Base-by-base conservation (phyloP, 2,113 vertebrate genomes). In the Sitta europaea region DNA sequence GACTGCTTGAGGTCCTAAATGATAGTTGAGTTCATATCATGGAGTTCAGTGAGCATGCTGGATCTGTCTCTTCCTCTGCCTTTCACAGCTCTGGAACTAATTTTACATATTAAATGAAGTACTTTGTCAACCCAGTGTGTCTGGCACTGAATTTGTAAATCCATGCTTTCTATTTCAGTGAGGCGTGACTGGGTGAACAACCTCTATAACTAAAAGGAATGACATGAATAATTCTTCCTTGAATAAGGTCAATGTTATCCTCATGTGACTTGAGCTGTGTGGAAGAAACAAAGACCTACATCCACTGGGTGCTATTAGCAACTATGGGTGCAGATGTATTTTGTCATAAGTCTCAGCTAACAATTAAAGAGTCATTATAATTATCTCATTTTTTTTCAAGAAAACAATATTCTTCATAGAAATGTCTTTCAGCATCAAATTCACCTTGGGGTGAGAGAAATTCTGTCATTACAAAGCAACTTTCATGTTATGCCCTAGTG, bases 191-290 rank as follows among this genome's bases (percentile, higher is more conserved):
- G 58, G 43, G 91, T 94, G 95, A 93, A 91, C 82, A 96, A 74
- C 91, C 94, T 96, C 84, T 88, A 51, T 87, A 92, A 96, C 94
- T 86, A 92, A 89, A 97, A 96, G 91, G 93, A 93, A 53, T 94
- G 71, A 85, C 86, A 96, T 96, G 93, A 97, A 97, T 98, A 97
- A 97, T 97, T 97, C 91, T 96, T 88, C 71, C 87, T 94, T 87
- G 85, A 97, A 97, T 97, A 98, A 97, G 92, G 93, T 97, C 96
- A 97, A 31, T 75, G 78, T 86, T 95, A 94, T 78, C 84, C 91
- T 96, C 88, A n/a, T 71, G 91, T 96, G 94, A 95, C 70, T 94
- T 91, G 65, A 74, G 74, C 84, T 94, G 61, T 66, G 67, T 77
- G 38, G 76, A 95, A 90, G 59, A 76, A 96, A 90, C 68, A 82